These are phyloP conservation scores for Cepaea hortensis DNA, from an alignment of 2,888 invertebrate genomes.

Conservation along the genomic window DNA sequence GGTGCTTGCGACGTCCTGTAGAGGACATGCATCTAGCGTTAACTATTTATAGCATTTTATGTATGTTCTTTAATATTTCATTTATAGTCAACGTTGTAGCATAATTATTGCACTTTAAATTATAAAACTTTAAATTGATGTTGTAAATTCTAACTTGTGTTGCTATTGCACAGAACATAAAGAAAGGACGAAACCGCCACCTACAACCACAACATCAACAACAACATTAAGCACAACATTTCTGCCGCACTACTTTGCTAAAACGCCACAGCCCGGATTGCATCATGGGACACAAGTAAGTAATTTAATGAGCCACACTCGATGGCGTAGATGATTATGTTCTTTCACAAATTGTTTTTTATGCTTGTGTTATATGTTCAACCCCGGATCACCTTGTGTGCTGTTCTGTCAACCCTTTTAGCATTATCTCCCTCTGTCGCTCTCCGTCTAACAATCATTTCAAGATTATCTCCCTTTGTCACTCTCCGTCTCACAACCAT, in stretches of 20 bases:
- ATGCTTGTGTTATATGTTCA: too few species aligned
- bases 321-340: too few species aligned
- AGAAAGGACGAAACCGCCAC: constrained; percentile 23
- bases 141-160: not conserved
- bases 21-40: too few species aligned
- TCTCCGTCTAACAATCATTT: not conserved
- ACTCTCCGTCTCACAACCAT: not conserved
- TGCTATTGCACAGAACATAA: constrained; percentile 26
- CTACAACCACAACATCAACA: constrained; percentile 10
- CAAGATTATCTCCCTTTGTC: not conserved
- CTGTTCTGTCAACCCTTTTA: not conserved
- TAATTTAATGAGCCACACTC: not conserved
- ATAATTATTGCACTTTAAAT: not conserved
- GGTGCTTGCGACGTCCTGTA: too few species aligned
- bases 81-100: not conserved
- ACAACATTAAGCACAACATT: constrained; percentile 4
- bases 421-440: constrained; percentile 18
- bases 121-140: not conserved
- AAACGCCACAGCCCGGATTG: not conserved
- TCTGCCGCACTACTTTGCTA: not conserved
- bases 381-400: not conserved
- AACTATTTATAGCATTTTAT: too few species aligned
- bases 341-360: too few species aligned
- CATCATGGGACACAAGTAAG: not conserved
- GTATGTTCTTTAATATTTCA: too few species aligned